phyloP scores from a whole-genome alignment of 1,140 invertebrate species.

The Drosophila hydei region DNA sequence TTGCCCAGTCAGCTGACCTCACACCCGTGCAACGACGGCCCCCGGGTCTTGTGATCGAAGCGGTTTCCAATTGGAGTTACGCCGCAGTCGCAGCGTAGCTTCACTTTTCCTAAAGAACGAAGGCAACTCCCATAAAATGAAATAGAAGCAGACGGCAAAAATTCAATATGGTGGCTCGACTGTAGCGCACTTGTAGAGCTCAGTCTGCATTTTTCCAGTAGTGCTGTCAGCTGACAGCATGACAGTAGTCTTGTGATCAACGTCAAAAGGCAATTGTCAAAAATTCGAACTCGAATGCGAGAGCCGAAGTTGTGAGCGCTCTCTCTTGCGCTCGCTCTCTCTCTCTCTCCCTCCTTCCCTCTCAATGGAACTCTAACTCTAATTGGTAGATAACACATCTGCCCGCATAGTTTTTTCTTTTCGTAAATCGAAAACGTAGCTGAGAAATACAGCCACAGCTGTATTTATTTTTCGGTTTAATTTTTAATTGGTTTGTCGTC shows the following conservation, averaged over 20 bases:
- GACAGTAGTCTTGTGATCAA: conserved; percentile 76
- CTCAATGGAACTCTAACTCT: conserved; percentile 19
- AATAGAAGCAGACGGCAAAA: conserved; percentile 27
- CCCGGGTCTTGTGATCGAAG: conserved; percentile 65
- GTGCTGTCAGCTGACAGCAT: conserved; percentile 72
- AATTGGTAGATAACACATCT: conserved; percentile 24
- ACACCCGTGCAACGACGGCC: conserved; percentile 32
- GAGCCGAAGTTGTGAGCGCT: conserved; percentile 28
- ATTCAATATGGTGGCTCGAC: conserved; percentile 62
- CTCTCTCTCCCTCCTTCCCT: not conserved
- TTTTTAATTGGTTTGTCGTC: not conserved
- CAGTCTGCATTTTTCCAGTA: conserved; percentile 51
- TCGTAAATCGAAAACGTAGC: conserved; percentile 3
- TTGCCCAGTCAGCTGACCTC: conserved; percentile 73
- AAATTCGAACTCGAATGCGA: conserved; percentile 72
- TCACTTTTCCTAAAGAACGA: not conserved
- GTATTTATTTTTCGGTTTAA: conserved; percentile 12
- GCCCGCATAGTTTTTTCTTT: conserved; percentile 34
- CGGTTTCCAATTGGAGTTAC: not conserved
- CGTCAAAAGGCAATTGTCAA: conserved; percentile 76
- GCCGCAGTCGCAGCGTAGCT: not conserved
- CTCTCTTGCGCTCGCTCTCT: conserved; percentile 1
- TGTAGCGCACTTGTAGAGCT: conserved; percentile 5
- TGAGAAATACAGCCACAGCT: conserved; percentile 9
- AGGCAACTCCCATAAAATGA: not conserved